Conservation (phyloP, 2,888 invertebrate genomes). For the Caenorhabditis auriculariae region DNA sequence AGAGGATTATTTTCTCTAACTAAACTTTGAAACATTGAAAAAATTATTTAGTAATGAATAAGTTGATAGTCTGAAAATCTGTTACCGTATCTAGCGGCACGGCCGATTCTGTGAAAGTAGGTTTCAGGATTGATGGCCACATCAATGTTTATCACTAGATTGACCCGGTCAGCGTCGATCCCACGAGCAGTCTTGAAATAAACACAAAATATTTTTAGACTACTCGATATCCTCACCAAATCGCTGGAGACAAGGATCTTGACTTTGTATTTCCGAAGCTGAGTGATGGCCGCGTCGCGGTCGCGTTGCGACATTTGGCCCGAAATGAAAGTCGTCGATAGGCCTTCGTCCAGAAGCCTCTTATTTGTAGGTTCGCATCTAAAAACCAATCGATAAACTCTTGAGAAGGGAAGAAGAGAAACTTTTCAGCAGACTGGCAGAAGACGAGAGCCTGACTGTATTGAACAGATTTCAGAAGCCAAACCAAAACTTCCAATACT, state of each 20-base stretch:
- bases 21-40: no score
- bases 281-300: slow-evolving; percentile 76
- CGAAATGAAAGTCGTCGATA: slow-evolving; percentile 78
- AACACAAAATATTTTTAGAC: not conserved
- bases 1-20: no score
- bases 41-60: no score
- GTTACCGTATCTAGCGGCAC: slow-evolving; percentile 87
- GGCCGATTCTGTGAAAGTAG: slow-evolving; percentile 90
- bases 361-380: slow-evolving; percentile 80
- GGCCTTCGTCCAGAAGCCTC: slow-evolving; percentile 75
- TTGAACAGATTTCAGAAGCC: slow-evolving; percentile 74
- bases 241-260: slow-evolving; percentile 86
- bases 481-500: slow-evolving; percentile 48
- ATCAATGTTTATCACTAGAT: slow-evolving; percentile 89
- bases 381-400: slow-evolving; percentile 37
- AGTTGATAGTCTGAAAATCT: not conserved
- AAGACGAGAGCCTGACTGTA: slow-evolving; percentile 91
- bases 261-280: slow-evolving; percentile 79
- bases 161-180: slow-evolving; percentile 88
- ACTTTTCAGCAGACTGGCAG: slow-evolving; percentile 80
- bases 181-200: slow-evolving; percentile 77
- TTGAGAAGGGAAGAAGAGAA: slow-evolving; percentile 16
- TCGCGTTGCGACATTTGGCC: slow-evolving; percentile 80
- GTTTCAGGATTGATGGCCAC: slow-evolving; percentile 78
- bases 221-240: slow-evolving; percentile 63